A percentile compares a stretch with the other conserved stretches of the same genome.
These are phyloP conservation scores for Albula goreensis DNA, from an alignment of 2,113 vertebrate genomes.

Conservation along the genomic window DNA sequence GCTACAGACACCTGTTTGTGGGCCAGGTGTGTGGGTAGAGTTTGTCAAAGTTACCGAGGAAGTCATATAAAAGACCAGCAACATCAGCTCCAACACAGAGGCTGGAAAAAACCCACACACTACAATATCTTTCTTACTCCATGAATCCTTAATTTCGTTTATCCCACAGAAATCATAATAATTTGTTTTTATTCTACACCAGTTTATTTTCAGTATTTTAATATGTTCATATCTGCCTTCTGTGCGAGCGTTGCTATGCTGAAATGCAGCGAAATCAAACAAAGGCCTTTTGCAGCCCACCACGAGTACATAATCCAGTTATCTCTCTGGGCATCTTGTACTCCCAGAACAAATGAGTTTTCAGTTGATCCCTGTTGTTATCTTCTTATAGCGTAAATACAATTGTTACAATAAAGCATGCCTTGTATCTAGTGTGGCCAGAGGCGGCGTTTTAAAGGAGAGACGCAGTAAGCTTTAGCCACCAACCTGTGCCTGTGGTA, in stretches of 20 bases:
- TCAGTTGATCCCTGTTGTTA: constrained; percentile 10
- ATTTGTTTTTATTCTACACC: no score
- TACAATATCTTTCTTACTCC: no score
- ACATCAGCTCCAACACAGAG: no score
- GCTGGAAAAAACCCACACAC: no score
- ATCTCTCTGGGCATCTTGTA: constrained; percentile 14
- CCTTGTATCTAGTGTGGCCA: neutral
- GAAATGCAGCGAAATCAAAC: neutral
- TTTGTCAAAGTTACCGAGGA: neutral
- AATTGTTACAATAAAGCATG: constrained; percentile 28
- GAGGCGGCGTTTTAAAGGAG: no score
- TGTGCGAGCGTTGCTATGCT: neutral
- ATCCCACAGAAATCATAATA: no score
- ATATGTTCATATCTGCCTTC: neutral
- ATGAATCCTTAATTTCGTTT: no score
- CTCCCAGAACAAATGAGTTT: neutral
- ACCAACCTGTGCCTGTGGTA: neutral
- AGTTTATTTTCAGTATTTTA: no score
- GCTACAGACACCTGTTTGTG: neutral
- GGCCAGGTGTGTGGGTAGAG: neutral
- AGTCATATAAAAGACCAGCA: neutral
- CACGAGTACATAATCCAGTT: neutral
- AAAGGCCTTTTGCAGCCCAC: neutral
- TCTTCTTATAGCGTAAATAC: neutral
- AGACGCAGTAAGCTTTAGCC: neutral